Evolutionary conservation across 1,140 invertebrate species (phyloP).

Genomic region (Diabrotica undecimpunctata): DNA sequence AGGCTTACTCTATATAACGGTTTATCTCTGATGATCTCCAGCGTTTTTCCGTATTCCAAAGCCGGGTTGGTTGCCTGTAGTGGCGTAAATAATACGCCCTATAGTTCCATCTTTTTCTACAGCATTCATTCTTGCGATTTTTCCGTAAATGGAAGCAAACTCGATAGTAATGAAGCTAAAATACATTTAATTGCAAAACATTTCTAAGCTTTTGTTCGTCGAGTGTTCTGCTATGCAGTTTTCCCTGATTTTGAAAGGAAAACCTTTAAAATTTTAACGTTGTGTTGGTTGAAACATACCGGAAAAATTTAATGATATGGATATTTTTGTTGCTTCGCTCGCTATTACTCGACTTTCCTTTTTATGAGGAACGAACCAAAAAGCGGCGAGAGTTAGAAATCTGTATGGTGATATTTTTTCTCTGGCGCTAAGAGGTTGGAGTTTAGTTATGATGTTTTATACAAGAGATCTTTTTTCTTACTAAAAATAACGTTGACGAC

Average conservation of each 20-base stretch:
- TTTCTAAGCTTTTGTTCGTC: conserved; percentile 30
- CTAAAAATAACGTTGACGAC: too few species aligned
- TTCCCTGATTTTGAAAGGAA: conserved; percentile 11
- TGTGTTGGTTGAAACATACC: background rate
- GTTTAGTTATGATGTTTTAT: too few species aligned
- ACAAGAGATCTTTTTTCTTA: too few species aligned
- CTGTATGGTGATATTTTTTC: too few species aligned
- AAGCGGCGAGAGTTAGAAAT: background rate
- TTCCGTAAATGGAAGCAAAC: conserved; percentile 31
- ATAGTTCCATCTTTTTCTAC: conserved; percentile 21
- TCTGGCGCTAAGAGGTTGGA: too few species aligned
- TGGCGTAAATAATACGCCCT: conserved; percentile 32
- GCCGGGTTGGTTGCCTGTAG: conserved; percentile 28
- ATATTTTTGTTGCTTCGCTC: conserved; percentile 9
- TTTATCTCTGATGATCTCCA: too few species aligned
- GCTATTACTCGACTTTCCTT: background rate
- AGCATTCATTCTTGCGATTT: background rate
- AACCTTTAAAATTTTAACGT: conserved; percentile 22
- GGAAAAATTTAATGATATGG: conserved; percentile 22
- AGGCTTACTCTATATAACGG: too few species aligned
- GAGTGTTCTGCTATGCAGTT: conserved; percentile 16
- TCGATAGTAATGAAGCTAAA: conserved; percentile 35
- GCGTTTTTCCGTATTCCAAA: too few species aligned
- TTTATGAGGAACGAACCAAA: background rate
- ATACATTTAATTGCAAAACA: conserved; percentile 36